Base-by-base conservation (phyloP, 2,888 invertebrate species). In the Coremacera marginata region DNA sequence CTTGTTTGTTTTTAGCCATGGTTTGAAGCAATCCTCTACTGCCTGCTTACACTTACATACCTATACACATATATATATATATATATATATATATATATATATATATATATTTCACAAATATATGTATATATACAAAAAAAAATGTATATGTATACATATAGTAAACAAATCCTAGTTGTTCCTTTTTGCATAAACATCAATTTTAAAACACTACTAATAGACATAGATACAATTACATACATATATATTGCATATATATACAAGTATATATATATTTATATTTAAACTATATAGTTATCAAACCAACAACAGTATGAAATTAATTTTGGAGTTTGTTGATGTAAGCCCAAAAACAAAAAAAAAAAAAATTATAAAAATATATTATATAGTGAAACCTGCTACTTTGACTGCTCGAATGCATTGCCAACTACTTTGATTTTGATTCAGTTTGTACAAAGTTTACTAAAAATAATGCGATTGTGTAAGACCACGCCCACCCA, bases 171-270 rank as follows among this genome's bases (percentile, higher is more conserved):
- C 19, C 19, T 68, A 68, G 68, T 51, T 51, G 25, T 68, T 68
- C 16, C 49, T 49, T 78, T 80, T 37, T 37, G 81, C 81, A 84
- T 82, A 78, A 79, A 77, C 75, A 75, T 81, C 68, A 22, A 68
- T 9, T 51, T 16, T 5, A 7, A 68, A 49, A 68, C 51, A 68
- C 25, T 7, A 25, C 22, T 44, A 11, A 31, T 63, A 25, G 16
- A 63, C 16, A 34, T 34, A 63, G n/a, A 37, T 19, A 31, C 27
- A 63, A 70, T 62, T 49, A 49, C 19, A 67, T 37, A 63, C 65
- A 27, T 14, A 70, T 11, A 63, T 37, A 31, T n/a, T n/a, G 16
- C 27, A 31, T 63, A 31, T 31, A 34, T 63, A 11, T 34, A 34
- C 34, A n/a, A 25, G 9, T 44, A 44, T 67, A 44, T 25, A 19